Base-by-base conservation (phyloP, 1,140 invertebrate species). In the Brachionus calyciflorus region DNA sequence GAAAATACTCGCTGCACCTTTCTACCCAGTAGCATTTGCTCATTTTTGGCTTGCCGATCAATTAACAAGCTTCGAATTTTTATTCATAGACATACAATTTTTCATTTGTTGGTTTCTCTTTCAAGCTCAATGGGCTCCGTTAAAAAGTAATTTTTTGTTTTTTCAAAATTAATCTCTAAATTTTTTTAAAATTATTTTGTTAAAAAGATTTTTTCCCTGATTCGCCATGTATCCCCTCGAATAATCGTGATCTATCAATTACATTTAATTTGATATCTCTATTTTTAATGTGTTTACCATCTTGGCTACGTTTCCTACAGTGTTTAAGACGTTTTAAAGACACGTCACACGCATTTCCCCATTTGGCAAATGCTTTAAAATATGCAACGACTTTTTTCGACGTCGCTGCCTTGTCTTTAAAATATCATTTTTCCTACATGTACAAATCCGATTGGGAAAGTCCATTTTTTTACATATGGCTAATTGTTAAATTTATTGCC, bases 41-140 rank as follows among this genome's bases (percentile, higher is more conserved):
- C 96, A 99, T 87, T 99, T 99, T 89, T 99, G 97, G 97, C 88
- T 99, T 80, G 96, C 94, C 33, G 97, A 99, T 88, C 97, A 99
- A 84, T 87, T 98, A 79, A 99, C 97, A 82, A 97, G 93, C 78
- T 87, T 99, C 49, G 90, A 90, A 0, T 91, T 90, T 0, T 91
- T 92, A 1, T 89, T 99, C 73, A 84, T 94, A 1, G 97, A 99
- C 85, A 91, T 98, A 80, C 93, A 98, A 79, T 99, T 92, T 85
- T 89, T 98, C 70, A 84, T 93, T 19, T 89, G 88, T 80, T 89
- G 87, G 80, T 89, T 87, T 68, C 78, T 83, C n/a, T 65, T 51
- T 46, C 28, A 73, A 41, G 44, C 63, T 17, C n/a, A 41, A 30
- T 78, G 78, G 79, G n/a, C 40, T 14, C 57, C 40, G 9, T 21